Evolutionary conservation across 2,113 vertebrate species (phyloP).

Genomic region (Coreoperca whiteheadi): DNA sequence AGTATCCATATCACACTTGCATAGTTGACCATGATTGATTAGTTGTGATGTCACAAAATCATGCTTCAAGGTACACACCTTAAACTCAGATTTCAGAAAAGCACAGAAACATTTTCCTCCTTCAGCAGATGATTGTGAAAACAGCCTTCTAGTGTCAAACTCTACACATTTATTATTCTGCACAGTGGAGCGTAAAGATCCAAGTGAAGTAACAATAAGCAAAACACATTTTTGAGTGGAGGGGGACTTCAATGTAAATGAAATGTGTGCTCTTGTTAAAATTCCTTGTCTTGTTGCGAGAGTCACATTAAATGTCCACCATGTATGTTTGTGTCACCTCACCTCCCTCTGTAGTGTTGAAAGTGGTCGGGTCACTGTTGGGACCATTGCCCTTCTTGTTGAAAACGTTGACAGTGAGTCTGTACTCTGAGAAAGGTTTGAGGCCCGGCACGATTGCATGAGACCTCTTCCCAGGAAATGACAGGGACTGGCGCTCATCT

Average conservation of each 20-base stretch:
- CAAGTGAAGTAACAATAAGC: not conserved
- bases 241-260: not conserved
- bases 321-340: constrained; percentile 52
- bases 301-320: not conserved
- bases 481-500: constrained; percentile 86
- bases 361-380: constrained; percentile 86
- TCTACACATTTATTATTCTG: not conserved
- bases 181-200: not conserved
- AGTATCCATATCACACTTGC: not conserved
- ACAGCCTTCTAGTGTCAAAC: not conserved
- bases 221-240: constrained; percentile 1
- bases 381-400: constrained; percentile 94
- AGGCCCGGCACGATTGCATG: constrained; percentile 89
- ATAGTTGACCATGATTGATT: not conserved
- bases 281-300: not conserved
- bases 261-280: constrained; percentile 2
- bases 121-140: not conserved
- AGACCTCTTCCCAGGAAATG: constrained; percentile 87
- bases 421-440: constrained; percentile 93
- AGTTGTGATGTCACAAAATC: not conserved
- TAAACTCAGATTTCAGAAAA: not conserved
- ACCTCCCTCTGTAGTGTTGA: constrained; percentile 97
- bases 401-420: constrained; percentile 89
- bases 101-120: not conserved
- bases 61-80: not conserved